These are phyloP conservation scores for Acropternis orthonyx DNA, from an alignment of 2,797 vertebrate genomes.

Conservation along the genomic window DNA sequence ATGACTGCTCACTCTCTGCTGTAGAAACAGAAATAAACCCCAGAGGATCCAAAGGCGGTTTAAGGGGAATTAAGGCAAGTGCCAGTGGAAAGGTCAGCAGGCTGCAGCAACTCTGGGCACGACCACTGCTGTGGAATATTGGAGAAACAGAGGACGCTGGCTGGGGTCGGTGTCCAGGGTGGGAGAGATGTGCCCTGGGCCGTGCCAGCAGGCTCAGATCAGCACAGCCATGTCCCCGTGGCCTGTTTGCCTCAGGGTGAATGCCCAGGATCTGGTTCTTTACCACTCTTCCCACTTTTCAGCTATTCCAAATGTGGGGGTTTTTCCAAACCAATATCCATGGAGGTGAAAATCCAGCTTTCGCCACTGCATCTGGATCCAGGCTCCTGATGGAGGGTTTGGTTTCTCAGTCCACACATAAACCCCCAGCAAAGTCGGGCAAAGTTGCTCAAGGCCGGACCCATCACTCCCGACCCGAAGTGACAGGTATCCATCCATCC, in stretches of 20 bases:
- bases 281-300: background rate
- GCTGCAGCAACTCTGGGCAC: background rate
- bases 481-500: constrained; percentile 41
- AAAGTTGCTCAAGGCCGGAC: background rate
- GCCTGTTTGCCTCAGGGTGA: rapidly evolving
- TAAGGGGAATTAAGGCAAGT: background rate
- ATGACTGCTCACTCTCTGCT: background rate
- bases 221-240: rapidly evolving
- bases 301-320: rapidly evolving
- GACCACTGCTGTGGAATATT: rapidly evolving
- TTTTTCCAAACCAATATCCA: background rate
- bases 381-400: background rate
- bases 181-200: background rate
- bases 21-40: background rate
- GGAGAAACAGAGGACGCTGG: background rate
- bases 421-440: background rate
- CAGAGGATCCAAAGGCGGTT: background rate
- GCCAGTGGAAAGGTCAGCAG: background rate
- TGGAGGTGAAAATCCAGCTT: background rate
- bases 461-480: background rate
- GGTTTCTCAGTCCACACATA: background rate
- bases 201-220: background rate
- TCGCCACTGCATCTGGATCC: background rate
- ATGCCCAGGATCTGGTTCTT: background rate
- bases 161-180: background rate